Base-by-base conservation (phyloP, 1,140 invertebrate genomes). In the Heliconius nattereri region DNA sequence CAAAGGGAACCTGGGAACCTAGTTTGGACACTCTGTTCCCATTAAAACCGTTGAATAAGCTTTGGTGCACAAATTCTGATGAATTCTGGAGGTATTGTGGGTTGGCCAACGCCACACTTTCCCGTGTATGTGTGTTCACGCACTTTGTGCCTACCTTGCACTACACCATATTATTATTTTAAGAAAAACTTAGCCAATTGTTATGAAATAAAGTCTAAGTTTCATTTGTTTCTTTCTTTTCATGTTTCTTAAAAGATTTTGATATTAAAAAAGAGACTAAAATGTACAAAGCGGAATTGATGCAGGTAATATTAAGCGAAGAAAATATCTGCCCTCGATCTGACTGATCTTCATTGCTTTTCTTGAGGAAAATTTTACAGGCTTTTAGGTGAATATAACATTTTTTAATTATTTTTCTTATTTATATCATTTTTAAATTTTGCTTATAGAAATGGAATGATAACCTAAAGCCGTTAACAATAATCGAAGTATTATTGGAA, bases 271-370 rank as follows among this genome's bases (percentile, higher is more conserved):
- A 13, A 29, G 9, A 26, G 60, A 66, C 29, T 66, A 66, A 66
- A 66, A 29, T 66, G 60, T 66, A 29, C 60, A 29, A 66, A 66
- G 60, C 60, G 60, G 23, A 66, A 23, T 29, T 16, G 26, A 66
- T 26, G 60, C 60, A 66, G 60, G 60, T 66, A 66, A 66, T 66
- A 66, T 66, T 66, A 26, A 66, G 26, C 60, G 60, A 66, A 66
- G 26, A 66, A 66, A 66, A 29, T 66, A 66, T 66, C 60, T 66
- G 60, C 23, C 26, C 26, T 29, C 13, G 60, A 66, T 66, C 26
- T 66, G 60, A 66, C 60, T 26, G 23, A 66, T 66, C 60, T 66
- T 13, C 60, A 29, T 29, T 29, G 60, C 60, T 66, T 26, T 66
- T 29, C 23, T 66, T 26, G 26, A 66, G 23, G 26, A 2, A 66